Evolutionary conservation across 1,140 invertebrate species (phyloP), one percentile per base, ranked within the genome.

Genomic region (Holotrichia oblita): DNA sequence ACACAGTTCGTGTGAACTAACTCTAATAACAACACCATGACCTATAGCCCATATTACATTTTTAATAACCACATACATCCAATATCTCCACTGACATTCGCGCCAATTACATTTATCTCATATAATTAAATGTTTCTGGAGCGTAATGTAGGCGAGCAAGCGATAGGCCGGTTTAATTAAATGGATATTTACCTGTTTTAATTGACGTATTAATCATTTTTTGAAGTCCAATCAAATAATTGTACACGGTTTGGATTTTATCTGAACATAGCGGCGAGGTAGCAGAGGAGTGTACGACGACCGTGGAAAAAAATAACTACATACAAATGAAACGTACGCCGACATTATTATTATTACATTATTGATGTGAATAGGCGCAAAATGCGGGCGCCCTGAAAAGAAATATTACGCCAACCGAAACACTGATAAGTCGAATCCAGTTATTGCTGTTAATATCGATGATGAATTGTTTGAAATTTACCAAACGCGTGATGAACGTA

Each of bases 141-240:
- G 40, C 40, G 20, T 12, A n/a, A 8, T 48, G 44, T 48, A n/a
- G 44, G 44, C 44, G 44, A 48, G 44, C n/a, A n/a, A 48, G 4
- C 44, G 44, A 69, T 20, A 34, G 10, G 27, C 12, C 14, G 24
- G 72, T 73, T 73, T 73, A 73, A 73, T 73, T 73, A 73, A 73
- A 73, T 10, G 14, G 72, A 27, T 73, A 73, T 73, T 73, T 73
- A 73, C 72, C 72, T 73, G 40, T 73, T 73, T 73, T 73, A 73
- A 73, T 73, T 73, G 72, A 73, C 40, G 72, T 73, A 73, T 73
- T 73, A 73, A 73, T 73, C 72, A 73, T 73, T 73, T 73, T 73
- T 73, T 17, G 72, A 40, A 73, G 34, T 73, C 61, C 27, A 27
- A 73, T 73, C 72, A 42, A 73, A 73, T 73, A 73, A 73, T 73